Percentiles rank a stretch among this genome's conserved stretches.
phyloP scores from a whole-genome alignment of 2,797 vertebrate species.

The Hydrocynus forskahlii region DNA sequence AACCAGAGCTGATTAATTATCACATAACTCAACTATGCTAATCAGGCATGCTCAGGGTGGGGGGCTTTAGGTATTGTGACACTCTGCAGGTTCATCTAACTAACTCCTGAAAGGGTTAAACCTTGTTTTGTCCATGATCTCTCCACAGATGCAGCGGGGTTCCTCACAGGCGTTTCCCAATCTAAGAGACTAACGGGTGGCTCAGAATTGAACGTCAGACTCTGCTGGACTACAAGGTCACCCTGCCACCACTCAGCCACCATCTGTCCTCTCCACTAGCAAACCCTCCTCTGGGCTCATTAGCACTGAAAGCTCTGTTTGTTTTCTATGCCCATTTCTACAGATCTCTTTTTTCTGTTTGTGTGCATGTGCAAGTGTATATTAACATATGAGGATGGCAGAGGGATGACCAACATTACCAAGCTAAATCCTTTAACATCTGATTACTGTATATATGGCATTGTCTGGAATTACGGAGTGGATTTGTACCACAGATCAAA shows the following conservation, averaged over 20 bases:
- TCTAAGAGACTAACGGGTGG: constrained; percentile 39
- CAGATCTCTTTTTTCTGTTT: background rate
- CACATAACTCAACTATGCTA: too few relatives aligned
- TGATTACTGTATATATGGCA: constrained; percentile 24
- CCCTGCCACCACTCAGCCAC: constrained; percentile 47
- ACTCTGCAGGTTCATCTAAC: too few relatives aligned
- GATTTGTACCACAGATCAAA: background rate
- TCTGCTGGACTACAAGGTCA: constrained; percentile 54
- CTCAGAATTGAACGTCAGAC: constrained; percentile 21
- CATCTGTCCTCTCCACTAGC: constrained; percentile 50
- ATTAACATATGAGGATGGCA: constrained; percentile 5
- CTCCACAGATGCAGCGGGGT: background rate
- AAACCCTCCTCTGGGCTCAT: constrained; percentile 28
- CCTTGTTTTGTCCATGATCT: background rate
- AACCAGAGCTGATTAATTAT: too few relatives aligned
- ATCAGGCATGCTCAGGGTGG: too few relatives aligned
- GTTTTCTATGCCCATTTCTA: background rate
- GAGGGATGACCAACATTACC: constrained; percentile 7
- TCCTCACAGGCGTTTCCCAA: constrained; percentile 18
- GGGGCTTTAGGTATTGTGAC: too few relatives aligned
- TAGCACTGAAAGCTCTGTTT: constrained; percentile 2
- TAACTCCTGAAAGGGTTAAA: too few relatives aligned
- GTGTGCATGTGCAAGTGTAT: background rate
- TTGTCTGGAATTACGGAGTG: background rate
- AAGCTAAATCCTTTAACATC: constrained; percentile 31